Evolutionary conservation across 2,113 vertebrate species (phyloP).

Genomic region (Lichenostomus cassidix): DNA sequence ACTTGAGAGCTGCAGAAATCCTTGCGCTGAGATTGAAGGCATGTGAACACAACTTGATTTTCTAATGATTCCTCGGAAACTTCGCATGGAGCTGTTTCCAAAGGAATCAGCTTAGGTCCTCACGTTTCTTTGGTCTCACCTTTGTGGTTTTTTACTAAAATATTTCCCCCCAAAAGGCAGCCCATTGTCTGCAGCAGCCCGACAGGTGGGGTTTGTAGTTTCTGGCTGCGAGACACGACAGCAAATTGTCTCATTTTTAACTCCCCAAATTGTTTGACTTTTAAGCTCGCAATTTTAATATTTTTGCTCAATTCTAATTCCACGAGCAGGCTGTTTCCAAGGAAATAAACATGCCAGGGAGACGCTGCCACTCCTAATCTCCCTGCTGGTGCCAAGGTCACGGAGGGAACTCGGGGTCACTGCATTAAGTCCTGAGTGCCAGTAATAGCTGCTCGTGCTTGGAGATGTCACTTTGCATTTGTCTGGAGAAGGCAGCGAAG

Average conservation of each 20-base stretch:
- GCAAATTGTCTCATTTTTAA: slow-evolving; percentile 70
- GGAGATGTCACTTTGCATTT: slow-evolving; percentile 54
- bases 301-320: neutral
- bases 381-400: slow-evolving; percentile 66
- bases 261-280: no score
- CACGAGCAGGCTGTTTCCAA: slow-evolving; percentile 20
- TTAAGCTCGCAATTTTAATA: neutral
- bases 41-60: slow-evolving; percentile 33
- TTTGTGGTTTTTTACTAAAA: slow-evolving; percentile 4
- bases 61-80: slow-evolving; percentile 48
- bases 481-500: slow-evolving; percentile 30
- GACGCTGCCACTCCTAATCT: slow-evolving; percentile 33
- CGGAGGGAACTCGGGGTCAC: slow-evolving; percentile 4
- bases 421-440: slow-evolving; percentile 33
- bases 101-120: neutral
- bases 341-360: slow-evolving; percentile 62
- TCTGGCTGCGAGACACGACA: slow-evolving; percentile 55
- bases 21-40: slow-evolving; percentile 35
- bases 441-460: slow-evolving; percentile 45
- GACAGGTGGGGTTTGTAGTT: slow-evolving; percentile 64
- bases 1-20: slow-evolving; percentile 43
- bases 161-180: slow-evolving; percentile 49
- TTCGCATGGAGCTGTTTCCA: neutral
- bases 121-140: neutral
- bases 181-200: slow-evolving; percentile 57